Conservation (phyloP, 1,140 invertebrate genomes). For the Steinernema feltiae region DNA sequence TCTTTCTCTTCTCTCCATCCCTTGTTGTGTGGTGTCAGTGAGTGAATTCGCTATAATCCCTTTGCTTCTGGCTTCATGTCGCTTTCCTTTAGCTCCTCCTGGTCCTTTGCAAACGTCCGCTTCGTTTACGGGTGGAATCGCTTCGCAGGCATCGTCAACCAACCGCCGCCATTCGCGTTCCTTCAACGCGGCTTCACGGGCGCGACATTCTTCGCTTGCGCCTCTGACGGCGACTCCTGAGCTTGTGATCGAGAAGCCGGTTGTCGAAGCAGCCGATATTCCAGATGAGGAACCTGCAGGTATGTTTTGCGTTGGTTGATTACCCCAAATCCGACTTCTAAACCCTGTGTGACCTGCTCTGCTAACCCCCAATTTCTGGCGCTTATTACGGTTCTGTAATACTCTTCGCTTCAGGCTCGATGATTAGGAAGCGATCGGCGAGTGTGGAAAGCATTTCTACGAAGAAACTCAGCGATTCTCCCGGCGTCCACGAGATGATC, state of each 20-base stretch:
- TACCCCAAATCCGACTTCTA: not conserved
- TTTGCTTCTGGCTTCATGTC: not conserved
- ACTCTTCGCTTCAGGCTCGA: not conserved
- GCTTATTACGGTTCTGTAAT: not conserved
- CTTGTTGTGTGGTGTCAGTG: not conserved
- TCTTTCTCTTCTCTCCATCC: not conserved
- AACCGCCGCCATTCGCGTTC: not conserved
- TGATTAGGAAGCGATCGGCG: not conserved
- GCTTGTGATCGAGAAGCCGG: not conserved
- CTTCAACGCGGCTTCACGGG: not conserved
- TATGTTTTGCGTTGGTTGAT: not conserved
- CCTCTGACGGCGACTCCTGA: not conserved
- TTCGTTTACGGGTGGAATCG: not conserved
- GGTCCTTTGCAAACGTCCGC: not conserved
- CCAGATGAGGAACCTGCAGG: not conserved
- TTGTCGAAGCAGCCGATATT: not conserved
- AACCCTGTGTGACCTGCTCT: not conserved
- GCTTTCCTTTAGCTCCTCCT: slow-evolving; percentile 16
- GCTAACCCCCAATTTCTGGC: not conserved
- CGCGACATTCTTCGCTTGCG: not conserved
- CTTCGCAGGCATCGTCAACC: not conserved
- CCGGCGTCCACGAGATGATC: not conserved
- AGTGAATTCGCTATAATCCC: slow-evolving; percentile 4
- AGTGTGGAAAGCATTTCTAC: not conserved
- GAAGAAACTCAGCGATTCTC: not conserved